Conservation (phyloP, 2,113 vertebrate species). For the Pseudorhombus dupliciocellatus region DNA sequence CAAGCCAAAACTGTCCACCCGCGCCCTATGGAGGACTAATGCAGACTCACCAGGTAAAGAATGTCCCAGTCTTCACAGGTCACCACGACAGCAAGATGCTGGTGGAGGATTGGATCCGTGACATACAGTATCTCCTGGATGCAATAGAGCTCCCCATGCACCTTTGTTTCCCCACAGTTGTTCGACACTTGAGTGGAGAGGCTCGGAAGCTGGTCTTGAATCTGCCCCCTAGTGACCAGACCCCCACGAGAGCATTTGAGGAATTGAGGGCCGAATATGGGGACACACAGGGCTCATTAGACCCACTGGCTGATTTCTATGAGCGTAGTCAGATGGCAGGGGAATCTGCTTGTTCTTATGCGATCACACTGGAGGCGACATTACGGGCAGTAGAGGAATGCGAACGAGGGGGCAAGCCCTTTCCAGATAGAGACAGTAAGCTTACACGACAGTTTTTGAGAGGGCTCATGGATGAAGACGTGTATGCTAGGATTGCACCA, state of each 20-base stretch:
- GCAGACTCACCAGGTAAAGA: constrained; percentile 39
- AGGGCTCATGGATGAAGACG: constrained; percentile 20
- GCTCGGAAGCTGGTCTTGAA: constrained; percentile 28
- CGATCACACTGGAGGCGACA: constrained; percentile 24
- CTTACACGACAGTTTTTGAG: constrained; percentile 26
- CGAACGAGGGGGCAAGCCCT: constrained; percentile 4
- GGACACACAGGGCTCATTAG: constrained; percentile 6
- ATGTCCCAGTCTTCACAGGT: constrained; percentile 35
- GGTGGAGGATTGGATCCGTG: constrained; percentile 10
- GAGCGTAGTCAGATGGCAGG: constrained; percentile 9
- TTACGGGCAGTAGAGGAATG: constrained; percentile 15
- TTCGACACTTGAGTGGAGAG: constrained; percentile 17
- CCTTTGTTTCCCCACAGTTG: constrained; percentile 4
- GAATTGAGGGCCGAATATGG: constrained; percentile 26
- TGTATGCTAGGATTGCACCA: constrained; percentile 14
- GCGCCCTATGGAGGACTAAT: constrained; percentile 18
- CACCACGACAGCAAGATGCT: constrained; percentile 17
- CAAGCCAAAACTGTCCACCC: background rate
- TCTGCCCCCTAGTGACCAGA: constrained; percentile 9
- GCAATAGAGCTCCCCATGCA: constrained; percentile 21
- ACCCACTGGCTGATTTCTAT: constrained; percentile 35
- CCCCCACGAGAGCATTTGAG: constrained; percentile 13
- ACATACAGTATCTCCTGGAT: constrained; percentile 40
- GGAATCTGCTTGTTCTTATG: constrained; percentile 37
- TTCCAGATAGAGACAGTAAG: constrained; percentile 28